Conservation (phyloP, 1,140 invertebrate genomes). For the Ephestia elutella region DNA sequence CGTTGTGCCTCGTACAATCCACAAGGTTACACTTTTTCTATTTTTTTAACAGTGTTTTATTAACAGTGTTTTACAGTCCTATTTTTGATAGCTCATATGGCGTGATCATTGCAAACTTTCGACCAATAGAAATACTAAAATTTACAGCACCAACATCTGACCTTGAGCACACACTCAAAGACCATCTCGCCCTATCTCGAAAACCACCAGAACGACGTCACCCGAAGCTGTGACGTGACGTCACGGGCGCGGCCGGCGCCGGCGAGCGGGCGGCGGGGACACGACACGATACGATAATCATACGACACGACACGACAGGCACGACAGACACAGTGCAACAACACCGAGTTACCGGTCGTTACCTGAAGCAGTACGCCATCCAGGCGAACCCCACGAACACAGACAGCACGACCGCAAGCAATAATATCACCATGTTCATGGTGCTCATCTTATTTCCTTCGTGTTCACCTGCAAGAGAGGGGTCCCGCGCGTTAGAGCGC, state of each 20-base stretch:
- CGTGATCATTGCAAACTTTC: no score
- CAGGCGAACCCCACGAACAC: conserved; percentile 96
- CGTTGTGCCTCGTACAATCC: no score
- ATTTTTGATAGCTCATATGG: no score
- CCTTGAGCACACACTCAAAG: background rate
- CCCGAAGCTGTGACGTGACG: conserved; percentile 16
- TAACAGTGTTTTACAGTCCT: no score
- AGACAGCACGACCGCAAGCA: conserved; percentile 91
- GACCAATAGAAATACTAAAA: no score
- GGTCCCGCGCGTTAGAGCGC: conserved; percentile 65
- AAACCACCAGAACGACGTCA: conserved; percentile 11
- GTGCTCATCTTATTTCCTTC: conserved; percentile 88
- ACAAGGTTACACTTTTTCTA: no score
- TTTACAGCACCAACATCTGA: no score
- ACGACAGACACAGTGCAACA: conserved; percentile 53
- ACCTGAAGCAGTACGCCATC: conserved; percentile 97
- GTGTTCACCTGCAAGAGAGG: conserved; percentile 79
- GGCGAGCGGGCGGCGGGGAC: conserved; percentile 32
- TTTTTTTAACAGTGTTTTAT: no score
- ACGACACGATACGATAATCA: conserved; percentile 7
- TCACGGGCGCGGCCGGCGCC: conserved; percentile 34
- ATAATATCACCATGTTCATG: conserved; percentile 91
- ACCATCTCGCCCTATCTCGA: conserved; percentile 10
- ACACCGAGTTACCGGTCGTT: conserved; percentile 72
- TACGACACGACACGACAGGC: conserved; percentile 50